Evolutionary conservation across 2,113 vertebrate genomes (phyloP).

Genomic region (Tragulus kanchil): DNA sequence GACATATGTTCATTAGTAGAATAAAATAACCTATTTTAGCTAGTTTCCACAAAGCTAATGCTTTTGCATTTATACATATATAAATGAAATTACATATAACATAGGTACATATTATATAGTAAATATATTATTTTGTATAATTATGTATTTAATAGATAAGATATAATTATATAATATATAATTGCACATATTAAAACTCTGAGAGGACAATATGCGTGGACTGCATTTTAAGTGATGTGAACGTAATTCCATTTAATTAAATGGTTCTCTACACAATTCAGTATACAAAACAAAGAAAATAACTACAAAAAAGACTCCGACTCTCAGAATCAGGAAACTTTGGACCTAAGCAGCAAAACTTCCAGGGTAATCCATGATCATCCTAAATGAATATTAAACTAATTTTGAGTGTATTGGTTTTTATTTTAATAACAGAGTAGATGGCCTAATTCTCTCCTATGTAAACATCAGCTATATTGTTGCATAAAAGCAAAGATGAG

Average conservation of each 20-base stretch:
- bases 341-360: background rate
- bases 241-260: background rate
- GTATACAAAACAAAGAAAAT: slow-evolving; percentile 25
- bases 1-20: background rate
- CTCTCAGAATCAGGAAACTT: background rate
- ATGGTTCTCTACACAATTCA: background rate
- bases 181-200: background rate
- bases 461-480: background rate
- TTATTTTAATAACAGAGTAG: background rate
- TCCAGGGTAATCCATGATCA: background rate
- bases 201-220: background rate
- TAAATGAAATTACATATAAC: background rate
- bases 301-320: background rate
- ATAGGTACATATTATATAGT: background rate
- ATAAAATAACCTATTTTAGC: background rate
- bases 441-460: slow-evolving; percentile 12
- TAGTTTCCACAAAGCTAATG: background rate
- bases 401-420: background rate
- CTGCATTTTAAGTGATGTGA: background rate
- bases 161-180: background rate
- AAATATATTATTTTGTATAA: background rate
- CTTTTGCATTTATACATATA: background rate
- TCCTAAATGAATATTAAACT: background rate
- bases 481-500: slow-evolving; percentile 35
- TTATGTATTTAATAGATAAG: background rate